Evolutionary conservation across 2,888 invertebrate genomes (phyloP), one percentile per base, ranked within the genome.

Genomic region (Cremastinae sp.): DNA sequence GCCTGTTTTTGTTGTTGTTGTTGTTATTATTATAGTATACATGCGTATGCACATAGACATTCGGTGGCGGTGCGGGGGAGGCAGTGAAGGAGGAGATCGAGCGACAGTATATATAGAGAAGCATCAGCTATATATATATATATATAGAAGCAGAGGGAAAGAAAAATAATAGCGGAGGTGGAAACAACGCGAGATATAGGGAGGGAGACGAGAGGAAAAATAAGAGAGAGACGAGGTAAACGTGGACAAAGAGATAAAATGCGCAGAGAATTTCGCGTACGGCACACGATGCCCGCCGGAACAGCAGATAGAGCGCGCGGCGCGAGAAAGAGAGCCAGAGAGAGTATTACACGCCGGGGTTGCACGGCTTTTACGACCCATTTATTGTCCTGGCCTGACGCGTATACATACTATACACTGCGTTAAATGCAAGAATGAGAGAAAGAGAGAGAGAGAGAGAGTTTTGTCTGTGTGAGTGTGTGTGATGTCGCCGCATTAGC

Each of bases 311-410:
- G 20, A 69, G 59, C 56, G 58, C 49, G 41, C 64, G 49, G 56
- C 20, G 36, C 54, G 22, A 18, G 14, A 28, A 20, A 20, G 43
- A 64, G 64, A 51, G 34, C 61, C 45, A 62, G 34, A 62, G 47
- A 62, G 66, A 56, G 51, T 58, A 54, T 54, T 61, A 68, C 74
- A 68, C 61, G n/a, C n/a, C n/a, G 49, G 45, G 68, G 68, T 51
- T 53, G 59, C 53, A 34, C 61, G 68, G 68, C 75, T 72, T 76
- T 76, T 76, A 76, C 75, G 75, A 76, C 72, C 75, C 75, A 76
- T 76, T 76, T 76, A 72, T 76, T 76, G 75, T 76, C 75, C 68
- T 64, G 71, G 75, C 68, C 72, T 45, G 73, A 73, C 76, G 59
- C 51, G 59, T 69, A 68, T 58, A 65, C 69, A 69, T 59, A n/a